Evolutionary conservation across 2,888 invertebrate genomes (phyloP).

Genomic region (Troides aeacus): DNA sequence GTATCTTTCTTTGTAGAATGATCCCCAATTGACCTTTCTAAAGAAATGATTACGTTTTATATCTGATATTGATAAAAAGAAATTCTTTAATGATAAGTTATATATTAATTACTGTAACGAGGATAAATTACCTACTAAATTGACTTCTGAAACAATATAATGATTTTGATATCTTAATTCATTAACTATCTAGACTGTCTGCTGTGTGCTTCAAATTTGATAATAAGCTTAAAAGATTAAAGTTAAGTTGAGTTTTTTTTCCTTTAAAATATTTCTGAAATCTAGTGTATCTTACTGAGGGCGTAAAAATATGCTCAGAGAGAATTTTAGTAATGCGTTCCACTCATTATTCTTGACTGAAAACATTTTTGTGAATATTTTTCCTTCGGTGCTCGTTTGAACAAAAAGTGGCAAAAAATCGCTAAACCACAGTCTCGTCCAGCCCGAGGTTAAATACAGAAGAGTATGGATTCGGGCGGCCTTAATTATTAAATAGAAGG

Average conservation of each 20-base stretch:
- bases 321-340: constrained; percentile 19
- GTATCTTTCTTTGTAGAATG: no score
- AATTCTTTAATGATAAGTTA: no score
- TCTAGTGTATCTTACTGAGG: not conserved
- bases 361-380: constrained; percentile 21
- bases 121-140: no score
- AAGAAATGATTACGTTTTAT: no score
- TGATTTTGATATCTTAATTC: no score
- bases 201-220: not conserved
- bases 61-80: no score
- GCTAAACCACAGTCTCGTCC: constrained; percentile 25
- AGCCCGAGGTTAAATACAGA: constrained; percentile 40
- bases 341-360: constrained; percentile 10
- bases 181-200: not conserved
- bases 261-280: not conserved
- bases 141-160: no score
- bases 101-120: no score
- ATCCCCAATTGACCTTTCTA: no score
- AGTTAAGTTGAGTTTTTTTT: not conserved
- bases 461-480: constrained; percentile 38
- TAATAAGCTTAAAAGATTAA: not conserved
- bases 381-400: constrained; percentile 11
- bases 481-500: constrained; percentile 48
- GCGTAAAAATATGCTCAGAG: constrained; percentile 1
- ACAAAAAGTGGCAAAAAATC: constrained; percentile 22